These are phyloP conservation scores for Tetragonula clypearis DNA, from an alignment of 1,140 invertebrate species.

Conservation along the genomic window DNA sequence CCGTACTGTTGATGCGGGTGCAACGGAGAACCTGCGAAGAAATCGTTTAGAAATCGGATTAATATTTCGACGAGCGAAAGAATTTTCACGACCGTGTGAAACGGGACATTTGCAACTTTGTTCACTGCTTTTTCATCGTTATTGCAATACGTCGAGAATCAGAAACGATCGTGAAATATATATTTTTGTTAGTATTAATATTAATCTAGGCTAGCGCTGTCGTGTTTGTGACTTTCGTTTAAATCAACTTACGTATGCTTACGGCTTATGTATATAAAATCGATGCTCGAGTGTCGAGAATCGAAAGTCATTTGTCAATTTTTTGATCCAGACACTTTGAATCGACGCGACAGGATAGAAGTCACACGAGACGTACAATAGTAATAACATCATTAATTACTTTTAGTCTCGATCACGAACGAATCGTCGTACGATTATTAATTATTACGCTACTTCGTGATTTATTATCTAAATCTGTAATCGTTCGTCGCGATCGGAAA, in stretches of 20 bases:
- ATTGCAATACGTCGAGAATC: background rate
- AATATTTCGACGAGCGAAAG: background rate
- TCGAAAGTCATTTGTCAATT: too few species aligned
- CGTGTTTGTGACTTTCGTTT: too few species aligned
- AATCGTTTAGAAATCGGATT: background rate
- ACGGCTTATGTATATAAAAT: too few species aligned
- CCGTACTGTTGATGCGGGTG: slow-evolving; percentile 80
- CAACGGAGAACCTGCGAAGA: slow-evolving; percentile 73
- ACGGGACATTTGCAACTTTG: background rate
- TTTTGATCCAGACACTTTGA: background rate
- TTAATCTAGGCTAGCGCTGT: too few species aligned
- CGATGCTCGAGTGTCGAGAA: too few species aligned
- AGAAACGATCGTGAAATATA: background rate
- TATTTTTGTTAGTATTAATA: too few species aligned
- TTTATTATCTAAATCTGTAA: background rate
- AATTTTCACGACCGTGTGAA: background rate
- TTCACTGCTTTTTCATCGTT: background rate
- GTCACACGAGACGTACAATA: background rate
- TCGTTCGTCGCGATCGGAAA: background rate
- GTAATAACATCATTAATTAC: background rate
- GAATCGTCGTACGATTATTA: background rate
- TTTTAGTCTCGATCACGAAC: too few species aligned
- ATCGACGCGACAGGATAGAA: too few species aligned
- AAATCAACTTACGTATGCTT: too few species aligned
- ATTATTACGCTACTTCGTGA: background rate